Conservation (phyloP, 2,888 invertebrate species). For the Nymphalis polychloros region DNA sequence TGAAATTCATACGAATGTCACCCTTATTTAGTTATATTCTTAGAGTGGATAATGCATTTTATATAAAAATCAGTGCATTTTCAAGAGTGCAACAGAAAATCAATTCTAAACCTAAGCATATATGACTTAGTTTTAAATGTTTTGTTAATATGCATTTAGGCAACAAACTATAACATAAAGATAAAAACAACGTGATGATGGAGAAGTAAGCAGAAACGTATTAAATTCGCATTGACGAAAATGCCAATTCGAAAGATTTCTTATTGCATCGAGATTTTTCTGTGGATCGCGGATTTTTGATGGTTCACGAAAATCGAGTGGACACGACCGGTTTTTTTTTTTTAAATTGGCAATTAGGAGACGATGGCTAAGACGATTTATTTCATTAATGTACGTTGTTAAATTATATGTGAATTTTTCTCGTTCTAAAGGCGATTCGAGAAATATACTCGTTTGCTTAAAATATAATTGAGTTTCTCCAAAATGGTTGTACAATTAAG, state of each 20-base stretch:
- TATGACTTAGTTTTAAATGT: constrained; percentile 42
- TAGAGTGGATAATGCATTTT: not conserved
- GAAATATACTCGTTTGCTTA: not conserved
- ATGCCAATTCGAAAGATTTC: constrained; percentile 65
- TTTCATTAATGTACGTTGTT: constrained; percentile 23
- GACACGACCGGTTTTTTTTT: constrained; percentile 22
- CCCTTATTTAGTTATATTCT: constrained; percentile 10
- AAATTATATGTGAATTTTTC: constrained; percentile 25
- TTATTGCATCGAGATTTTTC: constrained; percentile 50
- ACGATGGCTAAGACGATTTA: constrained; percentile 20
- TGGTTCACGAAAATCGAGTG: constrained; percentile 43
- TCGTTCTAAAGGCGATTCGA: constrained; percentile 12
- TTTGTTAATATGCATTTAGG: not conserved
- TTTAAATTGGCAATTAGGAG: constrained; percentile 20
- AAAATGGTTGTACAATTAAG: not conserved
- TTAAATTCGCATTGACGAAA: constrained; percentile 68
- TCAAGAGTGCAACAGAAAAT: constrained; percentile 3
- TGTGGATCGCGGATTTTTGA: constrained; percentile 46
- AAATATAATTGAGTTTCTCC: not conserved
- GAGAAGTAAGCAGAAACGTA: constrained; percentile 72
- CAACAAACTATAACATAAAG: constrained; percentile 35
- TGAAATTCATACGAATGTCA: constrained; percentile 1
- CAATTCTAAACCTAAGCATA: rapidly evolving
- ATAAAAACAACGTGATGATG: constrained; percentile 68
- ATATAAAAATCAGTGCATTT: constrained; percentile 6